Base-by-base conservation (phyloP, 2,888 invertebrate genomes). In the Acanthosepion lycidas region DNA sequence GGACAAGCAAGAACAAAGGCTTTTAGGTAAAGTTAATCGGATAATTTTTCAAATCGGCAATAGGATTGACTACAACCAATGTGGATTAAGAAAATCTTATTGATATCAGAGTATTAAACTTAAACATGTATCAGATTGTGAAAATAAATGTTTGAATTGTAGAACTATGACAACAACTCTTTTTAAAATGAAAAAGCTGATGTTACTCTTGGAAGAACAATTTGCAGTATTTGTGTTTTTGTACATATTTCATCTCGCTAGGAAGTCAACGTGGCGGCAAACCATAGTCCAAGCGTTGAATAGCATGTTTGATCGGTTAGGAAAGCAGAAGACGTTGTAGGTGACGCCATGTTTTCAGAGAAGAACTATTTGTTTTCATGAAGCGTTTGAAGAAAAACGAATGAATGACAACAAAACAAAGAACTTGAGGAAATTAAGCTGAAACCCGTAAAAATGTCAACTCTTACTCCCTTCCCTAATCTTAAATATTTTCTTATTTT, bases 381-480 rank as follows among this genome's bases (percentile, higher is more conserved):
- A 78, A 78, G n/a, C 12, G 78, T 78, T n/a, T 78, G n/a, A 78
- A 78, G 78, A 33, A 33, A 78, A 78, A 78, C n/a, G 18, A 78
- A n/a, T 78, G 78, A 78, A n/a, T n/a, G 78, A 78, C 78, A 78
- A 78, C n/a, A 78, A 78, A 78, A 78, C 78, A 78, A 78, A n/a
- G 33, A n/a, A n/a, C 12, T 78, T 33, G 15, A 78, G 78, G 12
- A 78, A 78, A 78, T 78, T 78, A 78, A 78, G 78, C n/a, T 78
- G 18, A 78, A 78, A n/a, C 78, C 78, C 78, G n/a, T 78, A 78
- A 78, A 78, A 78, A 78, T 78, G 78, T 78, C 78, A 28, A 6
- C n/a, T 15, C n/a, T 28, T 26, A n/a, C 78, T n/a, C 78, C n/a
- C n/a, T 15, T 78, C 15, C 78, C n/a, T 78, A n/a, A 78, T 33